These are phyloP conservation scores for Pteruthius melanotis DNA, from an alignment of 2,113 vertebrate genomes.

Conservation along the genomic window DNA sequence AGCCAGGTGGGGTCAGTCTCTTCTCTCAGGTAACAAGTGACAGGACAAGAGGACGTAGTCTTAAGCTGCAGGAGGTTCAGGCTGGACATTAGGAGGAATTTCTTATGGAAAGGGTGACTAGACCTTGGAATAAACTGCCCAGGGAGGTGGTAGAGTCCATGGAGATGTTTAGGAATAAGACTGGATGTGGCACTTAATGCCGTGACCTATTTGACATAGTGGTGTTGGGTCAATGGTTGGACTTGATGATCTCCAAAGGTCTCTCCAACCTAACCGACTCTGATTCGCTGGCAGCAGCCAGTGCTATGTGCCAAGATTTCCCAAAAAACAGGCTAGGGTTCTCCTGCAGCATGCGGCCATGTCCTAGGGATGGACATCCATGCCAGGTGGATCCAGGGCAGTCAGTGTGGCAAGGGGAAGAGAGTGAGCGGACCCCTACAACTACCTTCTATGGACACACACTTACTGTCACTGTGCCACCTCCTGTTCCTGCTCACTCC, in stretches of 20 bases:
- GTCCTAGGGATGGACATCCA: fast-evolving
- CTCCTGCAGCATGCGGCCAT: fast-evolving
- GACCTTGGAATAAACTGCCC: neutral
- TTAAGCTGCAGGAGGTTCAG: neutral
- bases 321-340: too few species aligned
- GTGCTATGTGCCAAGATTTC: neutral
- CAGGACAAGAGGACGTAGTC: neutral
- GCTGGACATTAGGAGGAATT: neutral
- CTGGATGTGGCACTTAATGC: fast-evolving
- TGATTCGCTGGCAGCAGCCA: fast-evolving
- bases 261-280: neutral
- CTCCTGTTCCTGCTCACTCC: neutral
- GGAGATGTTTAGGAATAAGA: neutral
- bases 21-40: neutral
- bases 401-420: fast-evolving
- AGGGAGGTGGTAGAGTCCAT: neutral
- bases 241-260: neutral
- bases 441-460: neutral
- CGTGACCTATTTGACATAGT: neutral
- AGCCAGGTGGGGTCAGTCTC: fast-evolving
- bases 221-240: neutral
- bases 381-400: fast-evolving
- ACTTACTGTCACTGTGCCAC: neutral
- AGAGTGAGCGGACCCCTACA: fast-evolving
- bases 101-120: neutral